These are phyloP conservation scores for Eupithecia pulchellata DNA, from an alignment of 2,888 invertebrate genomes.

Conservation along the genomic window DNA sequence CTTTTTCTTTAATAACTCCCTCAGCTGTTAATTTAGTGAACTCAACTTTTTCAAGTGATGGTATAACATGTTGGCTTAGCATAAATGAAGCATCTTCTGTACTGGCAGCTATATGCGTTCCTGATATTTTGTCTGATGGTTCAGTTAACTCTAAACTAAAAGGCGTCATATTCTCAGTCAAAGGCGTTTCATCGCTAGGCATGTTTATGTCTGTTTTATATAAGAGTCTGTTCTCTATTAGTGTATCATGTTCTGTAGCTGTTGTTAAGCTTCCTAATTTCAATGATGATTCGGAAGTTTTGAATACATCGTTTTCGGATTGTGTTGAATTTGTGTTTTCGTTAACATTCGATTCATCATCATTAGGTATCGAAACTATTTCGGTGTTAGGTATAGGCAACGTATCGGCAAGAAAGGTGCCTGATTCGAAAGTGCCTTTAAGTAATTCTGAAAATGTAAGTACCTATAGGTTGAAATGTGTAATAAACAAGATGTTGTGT, in stretches of 20 bases:
- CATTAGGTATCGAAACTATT: background rate
- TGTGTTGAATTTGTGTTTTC: background rate
- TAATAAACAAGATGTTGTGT: background rate
- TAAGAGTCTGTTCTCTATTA: background rate
- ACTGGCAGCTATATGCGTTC: background rate
- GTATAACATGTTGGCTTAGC: background rate
- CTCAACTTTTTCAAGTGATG: background rate
- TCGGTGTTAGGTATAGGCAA: background rate
- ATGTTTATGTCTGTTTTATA: background rate
- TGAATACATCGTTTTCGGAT: background rate
- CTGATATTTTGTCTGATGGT: background rate
- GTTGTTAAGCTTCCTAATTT: background rate
- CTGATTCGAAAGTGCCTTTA: background rate
- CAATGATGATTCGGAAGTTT: background rate
- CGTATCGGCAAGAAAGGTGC: background rate
- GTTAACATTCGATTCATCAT: background rate
- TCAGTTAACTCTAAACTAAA: background rate
- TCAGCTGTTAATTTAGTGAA: background rate
- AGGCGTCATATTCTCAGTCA: background rate
- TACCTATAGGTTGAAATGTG: background rate
- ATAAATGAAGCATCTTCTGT: background rate
- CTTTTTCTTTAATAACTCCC: background rate
- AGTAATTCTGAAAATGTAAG: background rate
- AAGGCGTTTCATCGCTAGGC: background rate
- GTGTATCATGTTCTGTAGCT: background rate